These are phyloP conservation scores for Lycodopsis pacificus DNA, from an alignment of 2,797 vertebrate species.

Conservation along the genomic window DNA sequence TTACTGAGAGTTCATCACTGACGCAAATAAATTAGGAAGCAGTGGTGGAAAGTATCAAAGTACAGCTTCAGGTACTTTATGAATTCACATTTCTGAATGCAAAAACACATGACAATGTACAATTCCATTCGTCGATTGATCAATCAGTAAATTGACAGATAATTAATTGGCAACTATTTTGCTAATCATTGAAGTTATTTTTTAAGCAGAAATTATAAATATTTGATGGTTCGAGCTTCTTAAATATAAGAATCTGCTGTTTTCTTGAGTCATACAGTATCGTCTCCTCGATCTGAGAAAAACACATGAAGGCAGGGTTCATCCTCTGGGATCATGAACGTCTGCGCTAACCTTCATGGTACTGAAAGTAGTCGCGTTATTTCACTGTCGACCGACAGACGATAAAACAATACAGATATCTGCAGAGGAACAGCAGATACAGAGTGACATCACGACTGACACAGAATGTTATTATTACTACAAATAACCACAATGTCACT, in stretches of 20 bases:
- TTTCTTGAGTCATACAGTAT: no score
- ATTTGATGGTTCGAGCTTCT: no score
- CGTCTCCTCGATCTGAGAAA: no score
- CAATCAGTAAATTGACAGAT: no score
- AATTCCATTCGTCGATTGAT: no score
- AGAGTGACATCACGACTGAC: constrained; percentile 14
- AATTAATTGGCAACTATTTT: no score
- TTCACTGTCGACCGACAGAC: neutral
- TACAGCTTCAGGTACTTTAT: neutral
- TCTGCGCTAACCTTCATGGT: neutral
- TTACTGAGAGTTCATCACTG: neutral
- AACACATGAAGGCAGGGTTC: neutral
- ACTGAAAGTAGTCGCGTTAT: neutral
- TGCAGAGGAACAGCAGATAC: neutral
- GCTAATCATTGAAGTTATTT: no score
- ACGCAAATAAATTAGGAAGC: neutral
- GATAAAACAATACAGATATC: neutral
- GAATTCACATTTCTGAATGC: no score
- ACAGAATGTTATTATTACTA: constrained; percentile 24
- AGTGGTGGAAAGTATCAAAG: neutral
- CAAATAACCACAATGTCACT: constrained; percentile 34
- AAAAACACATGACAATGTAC: no score
- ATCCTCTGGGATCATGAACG: neutral
- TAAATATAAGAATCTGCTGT: no score
- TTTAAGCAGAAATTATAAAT: neutral